These are phyloP conservation scores for Phasianus colchicus DNA, from an alignment of 2,113 vertebrate species.

Conservation along the genomic window DNA sequence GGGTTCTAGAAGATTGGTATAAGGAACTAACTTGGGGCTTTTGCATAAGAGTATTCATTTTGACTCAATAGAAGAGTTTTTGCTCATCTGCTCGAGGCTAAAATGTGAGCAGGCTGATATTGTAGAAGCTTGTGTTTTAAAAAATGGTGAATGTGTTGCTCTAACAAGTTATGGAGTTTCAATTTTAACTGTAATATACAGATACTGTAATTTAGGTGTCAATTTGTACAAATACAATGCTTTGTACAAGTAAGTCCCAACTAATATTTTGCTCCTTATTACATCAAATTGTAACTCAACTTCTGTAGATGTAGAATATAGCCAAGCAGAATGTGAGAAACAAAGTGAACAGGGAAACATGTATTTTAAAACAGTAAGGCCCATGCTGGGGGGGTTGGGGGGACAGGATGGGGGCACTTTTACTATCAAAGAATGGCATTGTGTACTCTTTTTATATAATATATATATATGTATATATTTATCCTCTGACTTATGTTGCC, in stretches of 20 bases:
- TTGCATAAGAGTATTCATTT: not conserved
- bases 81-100: not conserved
- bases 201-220: not conserved
- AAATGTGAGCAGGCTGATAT: not conserved
- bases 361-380: not conserved
- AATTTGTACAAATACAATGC: not conserved
- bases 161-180: not conserved
- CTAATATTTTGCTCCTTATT: not conserved
- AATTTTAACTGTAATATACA: not conserved
- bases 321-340: not conserved
- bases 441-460: not conserved
- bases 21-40: not conserved
- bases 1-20: not conserved
- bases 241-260: not conserved
- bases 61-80: not conserved
- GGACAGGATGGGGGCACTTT: not conserved
- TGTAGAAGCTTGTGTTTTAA: slow-evolving; percentile 1
- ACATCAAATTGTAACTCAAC: not conserved
- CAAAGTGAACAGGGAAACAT: not conserved
- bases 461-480: too few relatives aligned
- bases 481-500: not conserved
- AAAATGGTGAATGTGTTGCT: not conserved
- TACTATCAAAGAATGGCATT: not conserved
- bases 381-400: not conserved
- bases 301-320: not conserved